phyloP scores from a whole-genome alignment of 2,797 vertebrate genomes.

The Orestias chungarensis region DNA sequence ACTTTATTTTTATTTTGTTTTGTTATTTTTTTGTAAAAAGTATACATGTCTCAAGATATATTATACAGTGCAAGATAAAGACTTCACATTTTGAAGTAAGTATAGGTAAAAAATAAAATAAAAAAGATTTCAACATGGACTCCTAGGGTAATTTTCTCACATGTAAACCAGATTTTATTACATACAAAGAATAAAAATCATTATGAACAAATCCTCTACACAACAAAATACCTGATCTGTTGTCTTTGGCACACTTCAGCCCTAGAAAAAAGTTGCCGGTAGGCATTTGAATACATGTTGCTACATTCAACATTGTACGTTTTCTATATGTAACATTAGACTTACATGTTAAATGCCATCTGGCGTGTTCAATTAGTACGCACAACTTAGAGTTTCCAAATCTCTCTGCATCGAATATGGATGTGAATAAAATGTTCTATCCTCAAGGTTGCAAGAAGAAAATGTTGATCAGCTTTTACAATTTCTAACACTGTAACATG shows the following conservation, averaged over 20 bases:
- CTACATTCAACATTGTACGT: too few relatives aligned
- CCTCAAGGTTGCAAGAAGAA: not conserved
- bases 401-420: not conserved
- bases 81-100: too few relatives aligned
- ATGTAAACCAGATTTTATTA: not conserved
- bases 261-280: not conserved
- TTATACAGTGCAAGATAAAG: too few relatives aligned
- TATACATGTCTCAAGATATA: too few relatives aligned
- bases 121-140: not conserved
- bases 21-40: not conserved
- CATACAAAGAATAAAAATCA: not conserved
- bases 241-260: not conserved
- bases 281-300: too few relatives aligned
- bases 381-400: not conserved
- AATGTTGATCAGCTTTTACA: too few relatives aligned
- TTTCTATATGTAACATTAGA: not conserved
- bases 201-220: too few relatives aligned
- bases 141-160: not conserved
- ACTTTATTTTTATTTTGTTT: not conserved
- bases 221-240: too few relatives aligned
- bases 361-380: not conserved
- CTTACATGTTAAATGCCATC: not conserved
- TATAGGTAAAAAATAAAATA: not conserved
- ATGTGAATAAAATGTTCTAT: not conserved
- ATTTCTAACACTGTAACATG: too few relatives aligned